phyloP scores from a whole-genome alignment of 2,113 vertebrate species.

The Tachysurus vachellii region DNA sequence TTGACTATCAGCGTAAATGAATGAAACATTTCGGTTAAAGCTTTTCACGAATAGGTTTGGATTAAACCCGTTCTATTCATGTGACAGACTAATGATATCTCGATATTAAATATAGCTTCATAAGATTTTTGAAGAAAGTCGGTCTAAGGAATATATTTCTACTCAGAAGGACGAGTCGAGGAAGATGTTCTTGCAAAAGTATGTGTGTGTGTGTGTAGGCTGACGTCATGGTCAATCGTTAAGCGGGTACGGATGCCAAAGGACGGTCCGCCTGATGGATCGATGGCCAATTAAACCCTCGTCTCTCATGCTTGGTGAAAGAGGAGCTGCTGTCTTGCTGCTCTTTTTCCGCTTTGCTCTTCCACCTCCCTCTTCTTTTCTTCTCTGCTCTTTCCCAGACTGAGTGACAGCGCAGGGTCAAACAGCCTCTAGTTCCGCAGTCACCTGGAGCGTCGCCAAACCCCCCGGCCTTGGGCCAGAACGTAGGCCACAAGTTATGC shows the following conservation, averaged over 20 bases:
- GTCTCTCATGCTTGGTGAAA: conserved; percentile 66
- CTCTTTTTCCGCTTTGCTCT: conserved; percentile 41
- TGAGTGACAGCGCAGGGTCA: conserved; percentile 51
- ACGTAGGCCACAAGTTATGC: conserved; percentile 49
- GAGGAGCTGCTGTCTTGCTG: conserved; percentile 54
- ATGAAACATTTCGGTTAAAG: not conserved
- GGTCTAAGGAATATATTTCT: not conserved
- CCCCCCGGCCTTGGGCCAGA: conserved; percentile 42
- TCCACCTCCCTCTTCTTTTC: conserved; percentile 55
- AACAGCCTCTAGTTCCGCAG: conserved; percentile 54
- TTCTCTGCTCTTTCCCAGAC: conserved; percentile 52
- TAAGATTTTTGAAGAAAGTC: too few relatives aligned
- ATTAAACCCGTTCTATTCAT: not conserved
- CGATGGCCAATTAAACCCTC: conserved; percentile 71
- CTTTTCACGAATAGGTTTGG: not conserved
- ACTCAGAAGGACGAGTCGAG: not conserved
- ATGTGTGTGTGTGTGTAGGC: conserved; percentile 28
- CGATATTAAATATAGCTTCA: not conserved
- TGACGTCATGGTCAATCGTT: conserved; percentile 54
- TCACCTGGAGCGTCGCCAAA: conserved; percentile 57
- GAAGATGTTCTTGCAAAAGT: not conserved
- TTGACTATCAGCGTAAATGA: not conserved
- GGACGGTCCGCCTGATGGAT: conserved; percentile 68
- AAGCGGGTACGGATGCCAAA: conserved; percentile 41
- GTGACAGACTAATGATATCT: not conserved